Base-by-base conservation (phyloP, 1,140 invertebrate species). In the Teleogryllus occipitalis region DNA sequence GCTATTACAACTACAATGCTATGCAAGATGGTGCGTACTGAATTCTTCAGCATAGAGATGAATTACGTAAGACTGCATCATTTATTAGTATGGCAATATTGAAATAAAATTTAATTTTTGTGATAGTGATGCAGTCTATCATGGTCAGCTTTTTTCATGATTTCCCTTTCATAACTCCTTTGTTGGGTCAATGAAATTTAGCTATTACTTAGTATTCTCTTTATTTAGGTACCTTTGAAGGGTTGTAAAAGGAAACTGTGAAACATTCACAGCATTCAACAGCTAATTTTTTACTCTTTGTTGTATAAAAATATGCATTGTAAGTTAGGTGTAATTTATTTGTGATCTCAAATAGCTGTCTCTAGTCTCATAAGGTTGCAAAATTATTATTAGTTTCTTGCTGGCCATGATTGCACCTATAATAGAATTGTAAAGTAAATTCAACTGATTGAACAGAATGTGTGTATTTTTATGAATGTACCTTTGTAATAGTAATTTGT, bases 1-100 rank as follows among this genome's bases (percentile, higher is more conserved):
- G 87, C 78, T 82, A 82, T 80, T 88, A 88, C 79, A 83, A 88
- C 83, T 88, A 90, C 76, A 89, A 90, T 49, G 88, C 87, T 49
- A 86, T 88, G 76, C 86, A 88, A 39, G 89, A 90, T 81, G 86
- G 88, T 82, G 88, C 88, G 78, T 90, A 90, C 83, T 90, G 88
- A 83, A 80, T 80, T 76, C 14, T 47, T 4, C 12, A 76, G 8
- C 47, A 12, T 75, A 75, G 21, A 46, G 39, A 47, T 47, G 22
- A 21, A 39, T 76, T 18, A 76, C 27, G 27, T 76, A 39, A 47
- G 46, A n/a, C 18, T 27, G 75, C 39, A 21, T 76, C 15, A 76
- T 77, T 48, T 7, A 76, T 77, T 77, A 77, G 10, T 21, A 77
- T 65, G 54, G 54, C 39, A 48, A 7, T 22, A 77, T 47, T 48